phyloP scores from a whole-genome alignment of 2,113 vertebrate species.

The Leptobrachium ailaonicum region DNA sequence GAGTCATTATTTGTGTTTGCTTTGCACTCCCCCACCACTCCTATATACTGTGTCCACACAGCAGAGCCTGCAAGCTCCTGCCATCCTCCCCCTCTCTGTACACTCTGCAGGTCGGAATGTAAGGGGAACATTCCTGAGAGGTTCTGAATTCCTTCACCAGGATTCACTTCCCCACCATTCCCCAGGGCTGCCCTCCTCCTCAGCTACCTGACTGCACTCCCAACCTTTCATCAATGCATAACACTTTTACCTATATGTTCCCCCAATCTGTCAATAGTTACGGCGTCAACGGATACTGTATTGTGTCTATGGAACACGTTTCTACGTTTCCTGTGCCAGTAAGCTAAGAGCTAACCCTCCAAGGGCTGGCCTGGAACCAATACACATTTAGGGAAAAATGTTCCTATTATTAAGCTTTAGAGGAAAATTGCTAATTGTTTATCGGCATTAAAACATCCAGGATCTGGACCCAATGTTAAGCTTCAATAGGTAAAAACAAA shows the following conservation, averaged over 20 bases:
- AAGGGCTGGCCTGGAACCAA: too few relatives aligned
- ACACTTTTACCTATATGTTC: neutral
- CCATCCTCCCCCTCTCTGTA: constrained; percentile 1
- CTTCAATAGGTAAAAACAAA: too few relatives aligned
- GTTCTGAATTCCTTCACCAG: constrained; percentile 22
- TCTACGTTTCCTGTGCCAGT: too few relatives aligned
- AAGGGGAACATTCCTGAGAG: constrained; percentile 29
- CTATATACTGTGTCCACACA: neutral
- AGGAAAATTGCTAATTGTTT: too few relatives aligned
- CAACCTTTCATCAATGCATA: neutral
- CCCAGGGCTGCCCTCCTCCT: constrained; percentile 25
- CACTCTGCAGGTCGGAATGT: constrained; percentile 39
- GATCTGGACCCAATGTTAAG: too few relatives aligned
- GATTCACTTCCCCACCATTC: constrained; percentile 29
- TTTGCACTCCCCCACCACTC: constrained; percentile 8
- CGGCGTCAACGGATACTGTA: too few relatives aligned
- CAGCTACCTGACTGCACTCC: neutral
- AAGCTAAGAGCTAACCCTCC: too few relatives aligned
- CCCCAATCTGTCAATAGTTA: too few relatives aligned
- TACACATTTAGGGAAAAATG: too few relatives aligned
- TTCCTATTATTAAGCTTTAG: too few relatives aligned
- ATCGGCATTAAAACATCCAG: too few relatives aligned
- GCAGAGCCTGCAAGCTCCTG: neutral
- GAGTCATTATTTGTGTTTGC: constrained; percentile 28
- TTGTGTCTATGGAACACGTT: too few relatives aligned